Base-by-base conservation (phyloP, 2,888 invertebrate species). In the Ellobium chinense region DNA sequence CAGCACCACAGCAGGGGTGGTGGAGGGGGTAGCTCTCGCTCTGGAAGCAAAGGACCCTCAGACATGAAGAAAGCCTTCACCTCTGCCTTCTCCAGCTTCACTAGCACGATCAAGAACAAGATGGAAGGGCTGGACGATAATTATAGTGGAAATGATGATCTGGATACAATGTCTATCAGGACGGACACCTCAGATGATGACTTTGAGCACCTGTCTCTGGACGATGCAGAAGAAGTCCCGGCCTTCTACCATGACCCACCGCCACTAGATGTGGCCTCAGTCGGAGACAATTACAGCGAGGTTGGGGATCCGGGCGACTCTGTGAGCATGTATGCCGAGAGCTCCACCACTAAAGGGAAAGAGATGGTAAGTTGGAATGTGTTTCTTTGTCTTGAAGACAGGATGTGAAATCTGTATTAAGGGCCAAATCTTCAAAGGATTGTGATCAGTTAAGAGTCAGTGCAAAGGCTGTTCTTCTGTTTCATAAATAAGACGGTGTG, bases 101-200 rank as follows among this genome's bases (percentile, higher is more conserved):
- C 93, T 96, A 91, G 89, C 78, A 91, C 88, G 79, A 83, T 91
- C 34, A 91, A 90, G 77, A 87, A 89, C 63, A 89, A 88, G 36
- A 85, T 88, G 36, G 88, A 88, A 54, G 60, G 80, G 14, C 85
- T 85, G 24, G 88, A 90, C 62, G 90, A 90, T 72, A 82, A 78
- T 27, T 54, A 70, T 4, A 78, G 80, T n/a, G 54, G 77, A 14
- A 82, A 83, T 89, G 96, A 96, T 82, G 95, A 95, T 74, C 96
- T 96, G 89, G 96, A 96, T 90, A 95, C 95, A 0, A 93, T 96
- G 85, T 96, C 96, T 0, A 95, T 96, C 87, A 94, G 95, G 87
- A 97, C 97, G 86, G 97, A 97, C 83, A 95, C 96, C 54, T 97
- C 96, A 86, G 97, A 97, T 0, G 97, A 97, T 84, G 96, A 96